phyloP scores from a whole-genome alignment of 2,888 invertebrate genomes.

The Cryptophagus acutangulus region DNA sequence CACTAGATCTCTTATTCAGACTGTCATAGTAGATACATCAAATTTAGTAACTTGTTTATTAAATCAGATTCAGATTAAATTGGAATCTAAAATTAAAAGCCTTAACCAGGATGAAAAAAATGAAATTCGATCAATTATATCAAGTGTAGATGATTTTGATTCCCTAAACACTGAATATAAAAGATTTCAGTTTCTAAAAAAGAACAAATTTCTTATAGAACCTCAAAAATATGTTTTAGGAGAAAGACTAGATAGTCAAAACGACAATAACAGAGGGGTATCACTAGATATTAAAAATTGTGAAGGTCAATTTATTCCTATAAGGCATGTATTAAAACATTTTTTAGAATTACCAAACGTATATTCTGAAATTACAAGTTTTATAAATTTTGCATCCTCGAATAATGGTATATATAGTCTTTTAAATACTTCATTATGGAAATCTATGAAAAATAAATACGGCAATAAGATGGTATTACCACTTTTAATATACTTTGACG shows the following conservation, averaged over 20 bases:
- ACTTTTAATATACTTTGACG: conserved; percentile 4
- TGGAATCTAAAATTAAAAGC: neutral
- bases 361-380: neutral
- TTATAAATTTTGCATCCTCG: neutral
- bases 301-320: conserved; percentile 3
- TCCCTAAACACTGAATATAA: neutral
- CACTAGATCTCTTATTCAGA: neutral
- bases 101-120: neutral
- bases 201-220: neutral
- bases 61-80: no score
- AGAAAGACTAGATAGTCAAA: no score
- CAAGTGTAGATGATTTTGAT: neutral
- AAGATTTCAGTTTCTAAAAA: conserved; percentile 1
- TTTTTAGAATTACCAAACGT: conserved; percentile 4
- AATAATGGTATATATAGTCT: conserved; percentile 1
- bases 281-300: neutral
- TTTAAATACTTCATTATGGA: conserved; percentile 1
- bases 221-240: conserved; percentile 2
- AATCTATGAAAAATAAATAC: neutral
- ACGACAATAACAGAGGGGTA: no score
- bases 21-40: neutral
- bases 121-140: neutral
- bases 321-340: neutral
- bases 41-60: no score
- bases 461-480: neutral